Conservation (phyloP, 2,888 invertebrate genomes). For the Acanthosepion pharaonis region DNA sequence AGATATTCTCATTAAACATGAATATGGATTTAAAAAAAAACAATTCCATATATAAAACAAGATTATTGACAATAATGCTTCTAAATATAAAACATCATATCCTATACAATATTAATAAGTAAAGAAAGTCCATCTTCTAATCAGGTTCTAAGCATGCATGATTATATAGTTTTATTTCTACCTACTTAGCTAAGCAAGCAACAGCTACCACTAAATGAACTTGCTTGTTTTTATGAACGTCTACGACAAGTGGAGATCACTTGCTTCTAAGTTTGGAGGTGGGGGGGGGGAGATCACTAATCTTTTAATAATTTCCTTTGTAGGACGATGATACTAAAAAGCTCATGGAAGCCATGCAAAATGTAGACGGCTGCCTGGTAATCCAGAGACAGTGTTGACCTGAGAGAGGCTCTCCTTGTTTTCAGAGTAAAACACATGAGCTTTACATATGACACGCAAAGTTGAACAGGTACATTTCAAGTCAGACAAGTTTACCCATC, state of each 20-base stretch:
- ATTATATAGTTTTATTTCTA: background rate
- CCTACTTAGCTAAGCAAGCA: background rate
- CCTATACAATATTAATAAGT: background rate
- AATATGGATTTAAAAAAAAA: background rate
- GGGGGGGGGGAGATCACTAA: background rate
- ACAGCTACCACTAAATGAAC: background rate
- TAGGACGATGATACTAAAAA: background rate
- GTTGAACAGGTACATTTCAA: background rate
- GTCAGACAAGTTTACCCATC: background rate
- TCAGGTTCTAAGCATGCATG: background rate
- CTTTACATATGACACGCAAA: background rate
- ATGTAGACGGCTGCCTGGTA: background rate
- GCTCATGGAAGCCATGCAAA: background rate
- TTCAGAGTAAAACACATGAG: background rate
- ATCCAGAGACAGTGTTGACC: background rate
- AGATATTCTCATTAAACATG: background rate
- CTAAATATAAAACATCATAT: background rate
- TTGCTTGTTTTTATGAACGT: background rate
- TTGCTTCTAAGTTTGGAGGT: background rate
- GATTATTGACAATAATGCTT: background rate
- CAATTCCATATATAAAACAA: background rate
- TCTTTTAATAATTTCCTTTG: background rate
- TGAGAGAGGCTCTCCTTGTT: background rate
- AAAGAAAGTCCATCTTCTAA: background rate
- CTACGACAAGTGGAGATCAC: background rate